Percentiles rank a stretch among this genome's conserved stretches.
These are phyloP conservation scores for Centruroides sculpturatus DNA, from an alignment of 1,140 invertebrate genomes.

Conservation along the genomic window DNA sequence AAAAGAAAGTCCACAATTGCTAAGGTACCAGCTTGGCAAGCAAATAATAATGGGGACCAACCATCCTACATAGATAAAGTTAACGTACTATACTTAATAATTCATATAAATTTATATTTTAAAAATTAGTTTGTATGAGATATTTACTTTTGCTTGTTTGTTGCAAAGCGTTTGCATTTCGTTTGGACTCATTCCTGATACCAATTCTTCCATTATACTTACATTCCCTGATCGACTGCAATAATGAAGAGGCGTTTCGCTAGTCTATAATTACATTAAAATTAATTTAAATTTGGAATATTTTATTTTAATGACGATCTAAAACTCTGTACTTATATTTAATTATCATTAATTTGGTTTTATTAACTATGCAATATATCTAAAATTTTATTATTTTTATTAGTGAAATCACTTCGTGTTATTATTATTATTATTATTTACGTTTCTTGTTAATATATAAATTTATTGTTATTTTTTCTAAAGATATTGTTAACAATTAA, in stretches of 20 bases:
- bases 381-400: too few relatives aligned
- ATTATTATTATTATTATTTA: too few relatives aligned
- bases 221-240: conserved; percentile 90
- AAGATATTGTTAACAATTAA: too few relatives aligned
- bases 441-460: too few relatives aligned
- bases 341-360: too few relatives aligned
- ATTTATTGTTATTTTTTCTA: too few relatives aligned
- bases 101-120: too few relatives aligned
- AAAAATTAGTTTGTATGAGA: background rate
- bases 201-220: conserved; percentile 86
- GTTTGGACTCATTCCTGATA: conserved; percentile 66
- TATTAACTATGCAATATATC: too few relatives aligned
- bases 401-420: too few relatives aligned
- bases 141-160: conserved; percentile 53
- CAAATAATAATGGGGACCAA: conserved; percentile 91
- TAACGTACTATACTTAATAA: too few relatives aligned
- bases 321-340: background rate
- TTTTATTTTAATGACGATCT: background rate
- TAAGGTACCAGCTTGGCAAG: conserved; percentile 45
- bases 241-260: conserved; percentile 91
- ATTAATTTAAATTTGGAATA: background rate
- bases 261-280: conserved; percentile 37
- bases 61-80: conserved; percentile 39
- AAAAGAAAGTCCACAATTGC: conserved; percentile 40
- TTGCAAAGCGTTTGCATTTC: conserved; percentile 87